Conservation (phyloP, 2,113 vertebrate genomes). For the Athene noctua region DNA sequence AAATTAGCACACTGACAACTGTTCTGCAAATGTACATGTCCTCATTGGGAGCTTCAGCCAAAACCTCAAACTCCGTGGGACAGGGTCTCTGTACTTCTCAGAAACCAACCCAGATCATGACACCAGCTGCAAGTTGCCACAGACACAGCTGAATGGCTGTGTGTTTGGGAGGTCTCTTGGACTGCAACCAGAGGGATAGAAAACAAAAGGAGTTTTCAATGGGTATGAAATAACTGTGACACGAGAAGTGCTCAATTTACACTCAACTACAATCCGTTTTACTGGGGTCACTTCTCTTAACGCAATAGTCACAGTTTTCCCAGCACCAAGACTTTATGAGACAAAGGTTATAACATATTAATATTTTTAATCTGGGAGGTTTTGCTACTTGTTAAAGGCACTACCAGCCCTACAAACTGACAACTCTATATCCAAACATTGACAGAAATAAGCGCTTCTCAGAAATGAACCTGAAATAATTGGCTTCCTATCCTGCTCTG, state of each 20-base stretch:
- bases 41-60: not conserved
- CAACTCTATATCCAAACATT: not conserved
- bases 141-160: not conserved
- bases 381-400: not conserved
- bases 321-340: not conserved
- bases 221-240: not conserved
- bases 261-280: not conserved
- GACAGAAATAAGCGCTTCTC: not conserved
- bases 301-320: no score
- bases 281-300: not conserved
- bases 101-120: not conserved
- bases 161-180: not conserved
- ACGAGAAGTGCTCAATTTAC: not conserved
- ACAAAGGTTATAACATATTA: not conserved
- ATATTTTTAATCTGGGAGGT: not conserved
- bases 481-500: not conserved
- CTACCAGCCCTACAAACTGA: not conserved
- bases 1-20: not conserved
- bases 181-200: fast-evolving
- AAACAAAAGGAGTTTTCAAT: not conserved
- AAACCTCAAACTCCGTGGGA: not conserved
- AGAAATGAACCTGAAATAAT: not conserved
- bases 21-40: fast-evolving
- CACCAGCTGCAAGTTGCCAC: not conserved
- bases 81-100: not conserved